Conservation (phyloP, 1,140 invertebrate genomes). For the Drosophila arawakana region DNA sequence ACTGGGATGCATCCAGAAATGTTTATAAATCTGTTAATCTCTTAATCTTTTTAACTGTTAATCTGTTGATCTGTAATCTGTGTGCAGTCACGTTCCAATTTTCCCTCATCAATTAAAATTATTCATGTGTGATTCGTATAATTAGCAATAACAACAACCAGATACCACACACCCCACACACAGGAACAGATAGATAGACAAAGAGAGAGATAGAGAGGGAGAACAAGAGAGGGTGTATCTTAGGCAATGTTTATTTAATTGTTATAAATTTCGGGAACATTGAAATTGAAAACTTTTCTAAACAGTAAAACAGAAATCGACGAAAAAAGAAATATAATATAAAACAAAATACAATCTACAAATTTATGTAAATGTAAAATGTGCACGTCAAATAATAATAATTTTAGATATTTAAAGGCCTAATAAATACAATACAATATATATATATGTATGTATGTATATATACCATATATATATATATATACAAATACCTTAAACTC, state of each 20-base stretch:
- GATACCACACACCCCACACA: conserved; percentile 32
- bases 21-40: conserved; percentile 35
- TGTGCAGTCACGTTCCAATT: conserved; percentile 29
- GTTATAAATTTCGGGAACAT: conserved; percentile 78
- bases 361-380: conserved; percentile 82
- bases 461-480: not conserved
- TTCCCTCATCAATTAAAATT: conserved; percentile 8
- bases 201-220: not conserved
- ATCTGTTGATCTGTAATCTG: conserved; percentile 19
- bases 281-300: conserved; percentile 72
- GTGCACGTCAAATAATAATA: conserved; percentile 82
- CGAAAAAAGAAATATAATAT: conserved; percentile 23
- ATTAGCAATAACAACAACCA: conserved; percentile 39
- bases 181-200: conserved; percentile 20
- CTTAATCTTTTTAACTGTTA: conserved; percentile 9
- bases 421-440: conserved; percentile 76
- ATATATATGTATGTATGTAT: conserved; percentile 3
- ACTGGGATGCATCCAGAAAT: conserved; percentile 40
- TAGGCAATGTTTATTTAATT: conserved; percentile 74
- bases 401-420: conserved; percentile 80
- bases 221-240: conserved; percentile 43
- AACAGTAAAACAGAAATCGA: conserved; percentile 38
- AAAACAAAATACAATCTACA: conserved; percentile 25
- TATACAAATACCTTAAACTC: conserved; percentile 35
- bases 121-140: conserved; percentile 39